Conservation (phyloP, 1,140 invertebrate genomes). For the Nasonia giraulti region DNA sequence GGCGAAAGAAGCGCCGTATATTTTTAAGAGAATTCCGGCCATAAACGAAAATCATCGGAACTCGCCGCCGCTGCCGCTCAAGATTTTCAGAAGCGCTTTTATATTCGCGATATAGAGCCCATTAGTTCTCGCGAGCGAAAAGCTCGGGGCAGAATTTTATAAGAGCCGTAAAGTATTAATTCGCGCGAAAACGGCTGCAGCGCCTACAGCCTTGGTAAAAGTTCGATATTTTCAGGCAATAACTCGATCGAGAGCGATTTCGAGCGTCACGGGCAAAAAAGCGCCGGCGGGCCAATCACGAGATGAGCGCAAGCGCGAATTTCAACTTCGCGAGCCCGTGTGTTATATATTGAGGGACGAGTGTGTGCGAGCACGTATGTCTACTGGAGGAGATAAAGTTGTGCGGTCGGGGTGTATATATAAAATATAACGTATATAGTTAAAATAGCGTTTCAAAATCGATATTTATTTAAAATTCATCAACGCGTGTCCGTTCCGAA, state of each 20-base stretch:
- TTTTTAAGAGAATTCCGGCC: neutral
- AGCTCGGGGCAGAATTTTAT: neutral
- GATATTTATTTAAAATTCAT: too few relatives aligned
- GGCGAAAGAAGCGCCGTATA: neutral
- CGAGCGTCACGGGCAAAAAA: too few relatives aligned
- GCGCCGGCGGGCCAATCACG: neutral
- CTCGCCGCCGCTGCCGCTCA: neutral
- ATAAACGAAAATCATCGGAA: neutral
- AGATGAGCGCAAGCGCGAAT: neutral
- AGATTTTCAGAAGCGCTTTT: constrained; percentile 1
- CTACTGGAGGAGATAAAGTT: too few relatives aligned
- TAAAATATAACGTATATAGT: too few relatives aligned
- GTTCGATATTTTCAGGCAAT: neutral
- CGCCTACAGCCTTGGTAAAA: neutral
- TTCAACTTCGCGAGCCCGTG: neutral
- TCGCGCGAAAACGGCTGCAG: neutral
- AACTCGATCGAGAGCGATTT: neutral
- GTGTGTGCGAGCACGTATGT: too few relatives aligned
- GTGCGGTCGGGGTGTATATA: too few relatives aligned
- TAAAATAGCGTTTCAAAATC: too few relatives aligned
- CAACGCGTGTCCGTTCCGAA: neutral
- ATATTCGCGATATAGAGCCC: neutral
- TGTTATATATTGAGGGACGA: neutral
- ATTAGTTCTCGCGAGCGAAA: neutral
- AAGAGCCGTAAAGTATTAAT: neutral